phyloP scores from a whole-genome alignment of 2,797 vertebrate genomes.

The Aldrovandia affinis region DNA sequence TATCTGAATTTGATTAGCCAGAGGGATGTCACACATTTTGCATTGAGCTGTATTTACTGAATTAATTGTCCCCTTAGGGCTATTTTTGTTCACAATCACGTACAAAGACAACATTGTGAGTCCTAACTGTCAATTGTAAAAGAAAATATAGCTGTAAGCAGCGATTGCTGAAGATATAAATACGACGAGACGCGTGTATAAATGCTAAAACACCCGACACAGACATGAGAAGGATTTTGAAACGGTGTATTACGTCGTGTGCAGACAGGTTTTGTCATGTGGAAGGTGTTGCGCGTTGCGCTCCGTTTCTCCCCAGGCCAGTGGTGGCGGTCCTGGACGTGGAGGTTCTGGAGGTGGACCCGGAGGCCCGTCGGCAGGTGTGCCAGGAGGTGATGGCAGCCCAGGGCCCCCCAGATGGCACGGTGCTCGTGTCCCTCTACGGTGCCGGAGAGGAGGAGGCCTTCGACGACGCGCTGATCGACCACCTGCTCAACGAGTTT shows the following conservation, averaged over 20 bases:
- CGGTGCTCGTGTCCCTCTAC: conserved; percentile 89
- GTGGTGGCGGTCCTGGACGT: conserved; percentile 92
- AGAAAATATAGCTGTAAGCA: no score
- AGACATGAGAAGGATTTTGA: no score
- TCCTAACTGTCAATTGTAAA: no score
- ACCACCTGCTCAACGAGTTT: conserved; percentile 93
- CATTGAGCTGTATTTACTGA: no score
- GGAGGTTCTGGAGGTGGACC: conserved; percentile 94
- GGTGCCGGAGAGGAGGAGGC: conserved; percentile 82
- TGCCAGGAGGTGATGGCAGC: conserved; percentile 92
- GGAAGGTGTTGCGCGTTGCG: neutral
- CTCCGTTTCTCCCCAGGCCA: conserved; percentile 73
- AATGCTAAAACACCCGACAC: no score
- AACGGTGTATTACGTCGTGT: neutral
- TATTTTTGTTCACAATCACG: no score
- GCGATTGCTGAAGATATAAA: no score
- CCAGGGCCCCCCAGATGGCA: conserved; percentile 95
- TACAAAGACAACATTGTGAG: no score
- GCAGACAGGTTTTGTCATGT: neutral
- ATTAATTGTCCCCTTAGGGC: no score
- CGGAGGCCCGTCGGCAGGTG: conserved; percentile 89
- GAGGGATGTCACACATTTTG: no score
- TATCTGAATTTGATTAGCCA: no score
- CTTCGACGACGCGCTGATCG: conserved; percentile 90
- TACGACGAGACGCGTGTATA: no score